phyloP scores from a whole-genome alignment of 2,797 vertebrate species.

The Pseudochirops corinnae region DNA sequence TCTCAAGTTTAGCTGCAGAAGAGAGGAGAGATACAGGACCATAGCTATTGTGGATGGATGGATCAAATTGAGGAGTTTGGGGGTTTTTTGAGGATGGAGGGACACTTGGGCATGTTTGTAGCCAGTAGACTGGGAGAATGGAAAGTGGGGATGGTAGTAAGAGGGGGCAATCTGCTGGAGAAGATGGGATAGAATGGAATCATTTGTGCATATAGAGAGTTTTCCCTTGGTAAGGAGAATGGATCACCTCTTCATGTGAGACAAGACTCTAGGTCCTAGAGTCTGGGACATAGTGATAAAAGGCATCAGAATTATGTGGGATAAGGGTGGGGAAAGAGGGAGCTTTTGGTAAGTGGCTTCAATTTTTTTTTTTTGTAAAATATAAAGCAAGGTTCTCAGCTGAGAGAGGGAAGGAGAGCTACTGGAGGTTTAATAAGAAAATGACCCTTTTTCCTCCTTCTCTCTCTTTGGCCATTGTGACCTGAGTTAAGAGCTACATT shows the following conservation, averaged over 20 bases:
- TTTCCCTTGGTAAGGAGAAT: neutral
- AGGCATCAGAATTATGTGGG: neutral
- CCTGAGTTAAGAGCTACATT: conserved; percentile 13
- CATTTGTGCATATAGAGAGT: neutral
- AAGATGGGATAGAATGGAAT: neutral
- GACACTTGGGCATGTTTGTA: neutral
- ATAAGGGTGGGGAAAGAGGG: neutral
- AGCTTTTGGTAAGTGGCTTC: neutral
- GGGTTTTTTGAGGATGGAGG: neutral
- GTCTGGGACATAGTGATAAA: neutral
- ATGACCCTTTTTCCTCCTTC: neutral
- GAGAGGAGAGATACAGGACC: neutral
- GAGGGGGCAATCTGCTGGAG: too few species aligned
- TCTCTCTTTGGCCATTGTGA: conserved; percentile 33
- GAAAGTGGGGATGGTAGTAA: too few species aligned
- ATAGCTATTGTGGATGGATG: neutral
- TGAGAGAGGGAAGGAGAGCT: neutral
- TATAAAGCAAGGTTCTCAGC: neutral
- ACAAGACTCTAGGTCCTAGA: neutral
- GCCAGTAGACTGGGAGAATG: neutral
- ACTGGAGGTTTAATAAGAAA: neutral
- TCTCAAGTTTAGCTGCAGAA: neutral
- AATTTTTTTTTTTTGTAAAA: neutral
- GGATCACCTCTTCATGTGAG: neutral
- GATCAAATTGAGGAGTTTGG: neutral